Evolutionary conservation across 2,888 invertebrate species (phyloP), one percentile per base, ranked within the genome.

Genomic region (Lasiommata megera): DNA sequence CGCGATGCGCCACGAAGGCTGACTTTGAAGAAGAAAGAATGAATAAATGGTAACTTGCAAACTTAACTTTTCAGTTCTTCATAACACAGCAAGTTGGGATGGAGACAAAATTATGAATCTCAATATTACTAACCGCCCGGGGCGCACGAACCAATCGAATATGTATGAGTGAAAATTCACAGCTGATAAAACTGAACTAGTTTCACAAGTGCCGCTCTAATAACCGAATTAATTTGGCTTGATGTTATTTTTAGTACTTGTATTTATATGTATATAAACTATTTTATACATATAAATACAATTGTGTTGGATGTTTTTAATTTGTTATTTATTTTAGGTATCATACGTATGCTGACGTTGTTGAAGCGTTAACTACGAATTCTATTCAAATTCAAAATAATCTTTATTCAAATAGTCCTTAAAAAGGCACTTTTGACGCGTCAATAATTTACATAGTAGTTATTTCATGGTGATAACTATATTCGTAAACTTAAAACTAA

Each of bases 91-190:
- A 69, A 81, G 77, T 81, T 76, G 77, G 78, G 79, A 76, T 72
- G 67, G 76, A 77, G 79, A 76, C 76, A 78, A 84, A 46, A 85
- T 85, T 84, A 84, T 84, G 85, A 85, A 84, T 83, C 79, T 79
- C 76, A 81, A 83, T 82, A 77, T 80, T 76, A 77, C 76, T 74
- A 79, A 79, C 77, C 69, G 67, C 70, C 70, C 63, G 61, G 69
- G 73, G 71, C 69, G 67, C 59, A 66, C 66, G 63, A 63, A 71
- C 72, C 83, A 78, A 85, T 86, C 83, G 83, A 84, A 87, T 87
- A 88, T 88, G 85, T 86, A 88, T 87, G 81, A 84, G 85, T 72
- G 82, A 82, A 79, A 82, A 79, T 83, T 84, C 76, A 76, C 86
- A 86, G 86, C 84, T 86, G 86, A 84, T 85, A 82, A 81, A 84